Percentiles rank a stretch among this genome's conserved stretches.
Evolutionary conservation across 2,113 vertebrate species (phyloP).

Genomic region (Bettongia penicillata): DNA sequence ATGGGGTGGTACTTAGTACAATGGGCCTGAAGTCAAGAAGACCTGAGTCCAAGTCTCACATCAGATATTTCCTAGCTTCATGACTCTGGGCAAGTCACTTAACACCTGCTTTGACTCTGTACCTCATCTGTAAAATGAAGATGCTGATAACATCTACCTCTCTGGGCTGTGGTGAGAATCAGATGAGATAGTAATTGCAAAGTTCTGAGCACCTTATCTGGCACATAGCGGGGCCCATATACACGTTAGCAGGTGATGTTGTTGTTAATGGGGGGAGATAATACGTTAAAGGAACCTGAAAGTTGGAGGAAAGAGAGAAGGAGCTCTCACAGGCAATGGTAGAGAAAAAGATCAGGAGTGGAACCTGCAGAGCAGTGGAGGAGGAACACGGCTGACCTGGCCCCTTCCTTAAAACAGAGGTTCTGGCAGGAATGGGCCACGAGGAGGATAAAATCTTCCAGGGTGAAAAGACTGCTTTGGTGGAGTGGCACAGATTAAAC

Average conservation of each 20-base stretch:
- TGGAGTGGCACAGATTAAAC: neutral
- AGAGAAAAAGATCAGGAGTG: neutral
- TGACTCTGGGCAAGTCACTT: neutral
- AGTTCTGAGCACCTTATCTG: too few relatives aligned
- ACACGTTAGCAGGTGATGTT: neutral
- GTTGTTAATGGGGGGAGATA: neutral
- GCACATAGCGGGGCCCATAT: neutral
- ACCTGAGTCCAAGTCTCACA: neutral
- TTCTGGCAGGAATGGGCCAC: neutral
- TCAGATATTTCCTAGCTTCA: neutral
- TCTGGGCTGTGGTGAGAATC: neutral
- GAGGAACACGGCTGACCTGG: neutral
- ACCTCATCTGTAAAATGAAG: neutral
- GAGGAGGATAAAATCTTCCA: neutral
- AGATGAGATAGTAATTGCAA: neutral
- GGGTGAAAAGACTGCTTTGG: neutral
- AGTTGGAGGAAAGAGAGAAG: neutral
- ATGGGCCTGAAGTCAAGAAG: too few relatives aligned
- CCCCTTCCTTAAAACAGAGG: neutral
- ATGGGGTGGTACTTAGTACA: too few relatives aligned
- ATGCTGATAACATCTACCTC: neutral
- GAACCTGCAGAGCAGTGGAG: neutral
- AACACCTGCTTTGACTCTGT: neutral
- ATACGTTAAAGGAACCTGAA: neutral
- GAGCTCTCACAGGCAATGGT: neutral